Conservation (phyloP, 1,140 invertebrate genomes). For the Trissolcus basalis region DNA sequence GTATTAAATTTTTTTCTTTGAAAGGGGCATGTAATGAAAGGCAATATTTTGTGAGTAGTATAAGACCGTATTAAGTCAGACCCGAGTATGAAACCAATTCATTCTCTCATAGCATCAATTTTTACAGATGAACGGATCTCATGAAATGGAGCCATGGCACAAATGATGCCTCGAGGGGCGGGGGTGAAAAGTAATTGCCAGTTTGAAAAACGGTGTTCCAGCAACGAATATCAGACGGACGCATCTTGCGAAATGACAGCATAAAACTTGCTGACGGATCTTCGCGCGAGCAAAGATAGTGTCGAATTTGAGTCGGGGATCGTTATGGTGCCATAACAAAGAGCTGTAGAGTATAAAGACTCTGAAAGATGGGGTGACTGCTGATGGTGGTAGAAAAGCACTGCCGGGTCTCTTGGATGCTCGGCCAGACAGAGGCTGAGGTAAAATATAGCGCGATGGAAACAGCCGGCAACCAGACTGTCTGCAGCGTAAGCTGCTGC, state of each 20-base stretch:
- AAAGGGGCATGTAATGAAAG: too few relatives aligned
- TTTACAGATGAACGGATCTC: too few relatives aligned
- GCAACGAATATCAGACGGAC: slow-evolving; percentile 36
- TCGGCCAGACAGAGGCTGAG: slow-evolving; percentile 40
- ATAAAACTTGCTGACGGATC: slow-evolving; percentile 45
- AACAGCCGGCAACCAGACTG: slow-evolving; percentile 53
- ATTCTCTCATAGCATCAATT: too few relatives aligned
- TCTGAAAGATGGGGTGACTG: slow-evolving; percentile 52
- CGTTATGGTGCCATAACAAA: slow-evolving; percentile 62
- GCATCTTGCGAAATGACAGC: slow-evolving; percentile 25
- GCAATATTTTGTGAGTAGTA: too few relatives aligned
- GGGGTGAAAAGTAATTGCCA: slow-evolving; percentile 23
- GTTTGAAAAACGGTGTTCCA: slow-evolving; percentile 19
- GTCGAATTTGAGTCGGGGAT: slow-evolving; percentile 60
- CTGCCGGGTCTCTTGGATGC: neutral
- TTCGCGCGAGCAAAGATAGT: slow-evolving; percentile 49
- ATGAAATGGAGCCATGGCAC: too few relatives aligned
- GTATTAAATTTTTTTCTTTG: too few relatives aligned
- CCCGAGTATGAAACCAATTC: too few relatives aligned
- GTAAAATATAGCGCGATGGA: slow-evolving; percentile 37
- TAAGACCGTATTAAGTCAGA: too few relatives aligned
- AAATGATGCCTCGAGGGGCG: too few relatives aligned
- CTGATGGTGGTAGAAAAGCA: slow-evolving; percentile 40
- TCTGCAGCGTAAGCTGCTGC: slow-evolving; percentile 21
- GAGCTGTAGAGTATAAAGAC: slow-evolving; percentile 24